A percentile compares a stretch with the other conserved stretches of the same genome.
These are phyloP conservation scores for Heloderma charlesbogerti DNA, from an alignment of 2,113 vertebrate species.

Conservation along the genomic window DNA sequence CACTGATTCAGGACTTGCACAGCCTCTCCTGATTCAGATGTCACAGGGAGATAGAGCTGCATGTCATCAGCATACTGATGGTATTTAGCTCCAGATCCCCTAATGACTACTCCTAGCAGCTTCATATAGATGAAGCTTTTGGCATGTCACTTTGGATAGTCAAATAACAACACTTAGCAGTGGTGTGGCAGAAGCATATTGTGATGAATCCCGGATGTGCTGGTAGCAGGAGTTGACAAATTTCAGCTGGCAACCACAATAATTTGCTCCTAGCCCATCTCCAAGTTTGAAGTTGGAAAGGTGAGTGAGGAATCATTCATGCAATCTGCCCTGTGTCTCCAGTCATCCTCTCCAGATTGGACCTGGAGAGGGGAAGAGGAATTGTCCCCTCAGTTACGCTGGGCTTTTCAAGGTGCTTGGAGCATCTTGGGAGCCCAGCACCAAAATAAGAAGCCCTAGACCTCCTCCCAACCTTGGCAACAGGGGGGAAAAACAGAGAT, in stretches of 20 bases:
- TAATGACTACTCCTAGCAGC: no score
- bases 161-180: background rate
- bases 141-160: background rate
- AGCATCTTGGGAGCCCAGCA: background rate
- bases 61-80: no score
- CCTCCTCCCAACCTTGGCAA: background rate
- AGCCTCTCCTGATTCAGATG: no score
- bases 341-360: background rate
- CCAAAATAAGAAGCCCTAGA: background rate
- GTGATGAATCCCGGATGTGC: background rate
- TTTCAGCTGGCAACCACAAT: background rate
- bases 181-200: background rate
- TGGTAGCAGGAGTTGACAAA: background rate
- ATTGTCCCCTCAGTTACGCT: background rate
- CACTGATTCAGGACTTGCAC: no score
- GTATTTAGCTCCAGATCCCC: no score
- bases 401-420: background rate
- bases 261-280: background rate
- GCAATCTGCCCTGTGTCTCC: background rate
- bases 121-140: no score
- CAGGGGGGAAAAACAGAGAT: background rate
- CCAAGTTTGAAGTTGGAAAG: background rate
- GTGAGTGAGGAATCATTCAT: background rate
- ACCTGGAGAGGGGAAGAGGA: background rate
- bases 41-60: no score